Percentiles rank a stretch among this genome's conserved stretches.
Evolutionary conservation across 2,888 invertebrate genomes (phyloP).

Genomic region (Miltochrista miniata): DNA sequence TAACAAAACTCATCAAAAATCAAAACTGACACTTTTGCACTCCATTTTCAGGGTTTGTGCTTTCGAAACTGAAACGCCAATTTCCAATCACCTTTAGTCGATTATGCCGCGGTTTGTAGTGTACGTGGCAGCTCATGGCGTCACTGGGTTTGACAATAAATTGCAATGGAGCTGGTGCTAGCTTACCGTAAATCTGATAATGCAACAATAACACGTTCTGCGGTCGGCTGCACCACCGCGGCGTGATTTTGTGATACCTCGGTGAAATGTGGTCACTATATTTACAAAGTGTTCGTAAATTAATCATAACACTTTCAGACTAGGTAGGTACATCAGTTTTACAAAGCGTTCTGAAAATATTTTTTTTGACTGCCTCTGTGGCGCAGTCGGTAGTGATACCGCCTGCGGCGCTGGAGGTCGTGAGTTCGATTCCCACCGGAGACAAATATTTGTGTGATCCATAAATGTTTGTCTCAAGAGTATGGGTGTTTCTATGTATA

Average conservation of each 20-base stretch:
- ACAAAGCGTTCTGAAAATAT: no score
- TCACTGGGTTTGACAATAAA: conserved; percentile 13
- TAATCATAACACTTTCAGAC: not conserved
- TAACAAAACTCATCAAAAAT: no score
- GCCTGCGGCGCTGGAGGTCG: no score
- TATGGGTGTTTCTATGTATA: no score
- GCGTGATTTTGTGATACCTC: not conserved
- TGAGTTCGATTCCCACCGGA: no score
- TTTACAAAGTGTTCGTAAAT: not conserved
- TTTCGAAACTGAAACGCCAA: not conserved
- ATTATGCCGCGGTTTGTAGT: no score
- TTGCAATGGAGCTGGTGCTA: conserved; percentile 1
- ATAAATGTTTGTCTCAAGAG: no score
- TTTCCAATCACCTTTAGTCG: no score
- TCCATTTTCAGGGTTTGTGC: not conserved
- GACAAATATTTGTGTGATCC: no score
- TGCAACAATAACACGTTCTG: conserved; percentile 1
- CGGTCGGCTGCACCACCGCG: not conserved
- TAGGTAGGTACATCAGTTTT: no score
- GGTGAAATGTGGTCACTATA: not conserved
- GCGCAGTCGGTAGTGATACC: no score
- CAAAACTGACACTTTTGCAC: not conserved
- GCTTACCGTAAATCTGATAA: conserved; percentile 8
- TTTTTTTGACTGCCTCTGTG: no score
- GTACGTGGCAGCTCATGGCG: conserved; percentile 2